Evolutionary conservation across 2,797 vertebrate genomes (phyloP).

Genomic region (Cetoscarus ocellatus): DNA sequence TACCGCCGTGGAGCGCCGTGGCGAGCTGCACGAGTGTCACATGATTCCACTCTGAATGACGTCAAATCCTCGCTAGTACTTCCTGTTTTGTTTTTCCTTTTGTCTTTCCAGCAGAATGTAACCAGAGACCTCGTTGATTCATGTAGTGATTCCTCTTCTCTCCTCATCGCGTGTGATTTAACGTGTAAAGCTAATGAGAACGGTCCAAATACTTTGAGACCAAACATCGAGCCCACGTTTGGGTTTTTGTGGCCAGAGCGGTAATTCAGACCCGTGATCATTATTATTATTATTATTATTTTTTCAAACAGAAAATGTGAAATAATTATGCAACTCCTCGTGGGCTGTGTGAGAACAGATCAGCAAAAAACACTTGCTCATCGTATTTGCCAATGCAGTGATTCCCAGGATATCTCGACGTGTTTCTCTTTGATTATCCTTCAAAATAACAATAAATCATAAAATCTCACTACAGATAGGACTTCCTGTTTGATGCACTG

Average conservation of each 20-base stretch:
- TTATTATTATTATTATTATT: conserved; percentile 22
- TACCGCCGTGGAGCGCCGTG: conserved; percentile 21
- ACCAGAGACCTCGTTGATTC: conserved; percentile 51
- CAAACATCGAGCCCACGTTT: conserved; percentile 12
- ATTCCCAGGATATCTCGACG: conserved; percentile 19
- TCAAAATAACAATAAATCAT: neutral
- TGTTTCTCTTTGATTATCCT: neutral
- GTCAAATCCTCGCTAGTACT: conserved; percentile 28
- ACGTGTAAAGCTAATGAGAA: conserved; percentile 45
- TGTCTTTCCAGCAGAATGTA: conserved; percentile 58
- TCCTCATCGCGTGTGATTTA: conserved; percentile 47
- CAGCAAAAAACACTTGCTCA: conserved; percentile 19
- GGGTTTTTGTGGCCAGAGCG: neutral
- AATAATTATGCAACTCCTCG: conserved; percentile 57
- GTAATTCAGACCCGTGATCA: conserved; percentile 32
- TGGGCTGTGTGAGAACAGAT: conserved; percentile 49
- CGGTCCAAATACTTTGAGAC: conserved; percentile 33
- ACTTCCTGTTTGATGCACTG: conserved; percentile 2
- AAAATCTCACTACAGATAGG: neutral
- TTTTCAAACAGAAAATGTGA: conserved; percentile 48
- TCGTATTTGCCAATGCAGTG: conserved; percentile 17
- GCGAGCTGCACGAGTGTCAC: conserved; percentile 35
- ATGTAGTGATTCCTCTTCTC: conserved; percentile 50
- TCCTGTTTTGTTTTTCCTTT: conserved; percentile 22
- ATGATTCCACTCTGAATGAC: conserved; percentile 21